Evolutionary conservation across 2,113 vertebrate species (phyloP).

Genomic region (Ciconia maguari): DNA sequence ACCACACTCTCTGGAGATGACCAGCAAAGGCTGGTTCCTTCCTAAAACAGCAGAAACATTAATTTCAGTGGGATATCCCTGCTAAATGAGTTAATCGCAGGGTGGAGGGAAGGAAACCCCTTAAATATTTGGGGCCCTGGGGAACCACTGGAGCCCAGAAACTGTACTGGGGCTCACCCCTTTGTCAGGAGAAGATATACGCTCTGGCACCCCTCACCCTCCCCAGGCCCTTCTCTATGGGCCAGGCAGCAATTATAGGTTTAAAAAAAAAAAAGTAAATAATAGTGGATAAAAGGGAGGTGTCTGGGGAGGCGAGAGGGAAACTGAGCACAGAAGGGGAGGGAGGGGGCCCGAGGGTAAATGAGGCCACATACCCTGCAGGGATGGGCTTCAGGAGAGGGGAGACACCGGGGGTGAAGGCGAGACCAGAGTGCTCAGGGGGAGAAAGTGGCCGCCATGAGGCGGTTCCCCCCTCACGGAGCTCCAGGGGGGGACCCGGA

Average conservation of each 20-base stretch:
- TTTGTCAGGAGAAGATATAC: not conserved
- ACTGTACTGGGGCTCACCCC: not conserved
- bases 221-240: not conserved
- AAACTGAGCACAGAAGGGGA: accelerated
- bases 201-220: not conserved
- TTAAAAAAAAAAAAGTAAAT: not conserved
- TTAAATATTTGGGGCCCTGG: not conserved
- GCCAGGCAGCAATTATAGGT: not conserved
- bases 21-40: not conserved
- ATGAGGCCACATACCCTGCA: not conserved
- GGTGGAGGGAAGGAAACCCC: not conserved
- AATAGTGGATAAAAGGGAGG: not conserved
- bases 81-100: accelerated
- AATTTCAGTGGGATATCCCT: not conserved
- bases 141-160: accelerated
- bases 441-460: accelerated
- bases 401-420: accelerated
- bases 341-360: not conserved
- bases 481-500: not conserved
- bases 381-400: not conserved
- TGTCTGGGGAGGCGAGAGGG: too few relatives aligned
- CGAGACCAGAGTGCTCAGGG: accelerated
- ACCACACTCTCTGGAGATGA: accelerated
- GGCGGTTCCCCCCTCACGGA: too few relatives aligned
- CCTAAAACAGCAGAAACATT: not conserved